phyloP scores from a whole-genome alignment of 2,797 vertebrate species.

The Rhabdomys pumilio region DNA sequence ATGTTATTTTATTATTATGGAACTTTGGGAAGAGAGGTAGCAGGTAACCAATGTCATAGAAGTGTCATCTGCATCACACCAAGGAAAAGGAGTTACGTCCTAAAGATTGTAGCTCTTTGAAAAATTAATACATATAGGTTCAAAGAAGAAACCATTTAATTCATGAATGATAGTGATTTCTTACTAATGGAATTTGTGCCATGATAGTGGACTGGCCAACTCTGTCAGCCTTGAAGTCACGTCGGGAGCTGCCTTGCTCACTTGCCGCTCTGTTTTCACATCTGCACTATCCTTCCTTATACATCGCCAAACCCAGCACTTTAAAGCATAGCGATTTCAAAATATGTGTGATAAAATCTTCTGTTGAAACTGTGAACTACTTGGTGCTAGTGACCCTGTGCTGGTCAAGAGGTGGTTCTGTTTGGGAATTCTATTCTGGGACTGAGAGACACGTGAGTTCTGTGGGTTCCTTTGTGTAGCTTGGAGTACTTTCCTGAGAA shows the following conservation, averaged over 20 bases:
- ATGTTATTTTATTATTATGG: constrained; percentile 23
- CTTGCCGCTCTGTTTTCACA: background rate
- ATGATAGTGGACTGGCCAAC: background rate
- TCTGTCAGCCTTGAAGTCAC: background rate
- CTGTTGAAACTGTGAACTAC: background rate
- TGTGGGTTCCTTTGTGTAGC: background rate
- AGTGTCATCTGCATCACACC: background rate
- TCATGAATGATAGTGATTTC: background rate
- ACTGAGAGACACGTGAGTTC: background rate
- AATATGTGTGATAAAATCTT: background rate
- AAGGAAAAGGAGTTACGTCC: constrained; percentile 10
- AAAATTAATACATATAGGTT: background rate
- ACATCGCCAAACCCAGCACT: background rate
- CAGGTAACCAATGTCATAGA: background rate
- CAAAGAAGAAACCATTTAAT: constrained; percentile 11
- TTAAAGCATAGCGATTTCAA: background rate
- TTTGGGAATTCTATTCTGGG: background rate
- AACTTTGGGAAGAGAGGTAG: background rate
- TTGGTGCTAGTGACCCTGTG: no score
- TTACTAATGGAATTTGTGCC: background rate
- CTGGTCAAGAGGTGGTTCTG: background rate
- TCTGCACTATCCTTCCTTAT: background rate
- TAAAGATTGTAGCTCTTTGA: background rate
- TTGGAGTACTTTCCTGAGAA: background rate
- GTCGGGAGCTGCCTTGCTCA: background rate